Percentiles rank a stretch among this genome's conserved stretches.
Conservation (phyloP, 2,797 vertebrate genomes). For the Pangasius djambal region DNA sequence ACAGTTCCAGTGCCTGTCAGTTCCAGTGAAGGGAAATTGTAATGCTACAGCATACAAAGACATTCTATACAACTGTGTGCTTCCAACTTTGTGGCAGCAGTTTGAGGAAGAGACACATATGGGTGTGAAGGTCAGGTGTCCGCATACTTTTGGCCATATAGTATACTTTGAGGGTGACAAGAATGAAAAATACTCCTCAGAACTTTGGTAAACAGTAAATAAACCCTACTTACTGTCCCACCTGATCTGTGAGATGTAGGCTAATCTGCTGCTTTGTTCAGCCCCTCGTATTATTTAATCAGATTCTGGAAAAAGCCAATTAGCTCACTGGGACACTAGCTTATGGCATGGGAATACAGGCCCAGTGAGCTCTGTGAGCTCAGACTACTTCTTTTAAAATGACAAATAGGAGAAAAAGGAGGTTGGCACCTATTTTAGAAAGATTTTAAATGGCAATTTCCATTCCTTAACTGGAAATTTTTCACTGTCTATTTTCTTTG, state of each 20-base stretch:
- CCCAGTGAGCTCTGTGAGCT: neutral
- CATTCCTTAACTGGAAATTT: slow-evolving; percentile 17
- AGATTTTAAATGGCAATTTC: slow-evolving; percentile 2
- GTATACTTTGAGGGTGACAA: neutral
- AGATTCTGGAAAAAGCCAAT: slow-evolving; percentile 50
- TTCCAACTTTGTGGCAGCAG: neutral
- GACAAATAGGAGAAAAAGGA: neutral
- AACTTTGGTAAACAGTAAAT: slow-evolving; percentile 33
- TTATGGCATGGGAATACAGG: slow-evolving; percentile 24
- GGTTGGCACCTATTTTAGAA: neutral
- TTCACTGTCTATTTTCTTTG: neutral
- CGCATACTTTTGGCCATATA: neutral
- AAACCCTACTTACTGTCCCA: slow-evolving; percentile 14
- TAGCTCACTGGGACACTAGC: slow-evolving; percentile 43
- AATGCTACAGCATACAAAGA: neutral
- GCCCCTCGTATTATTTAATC: slow-evolving; percentile 43
- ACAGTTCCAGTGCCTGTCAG: neutral
- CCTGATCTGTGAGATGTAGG: slow-evolving; percentile 37
- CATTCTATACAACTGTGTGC: neutral
- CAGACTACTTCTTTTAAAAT: neutral
- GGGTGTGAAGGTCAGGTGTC: neutral
- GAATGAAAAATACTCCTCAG: slow-evolving; percentile 13
- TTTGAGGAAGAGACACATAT: neutral
- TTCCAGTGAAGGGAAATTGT: neutral
- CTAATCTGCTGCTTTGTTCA: slow-evolving; percentile 47